These are phyloP conservation scores for Diarsia brunnea DNA, from an alignment of 2,888 invertebrate genomes.

Conservation along the genomic window DNA sequence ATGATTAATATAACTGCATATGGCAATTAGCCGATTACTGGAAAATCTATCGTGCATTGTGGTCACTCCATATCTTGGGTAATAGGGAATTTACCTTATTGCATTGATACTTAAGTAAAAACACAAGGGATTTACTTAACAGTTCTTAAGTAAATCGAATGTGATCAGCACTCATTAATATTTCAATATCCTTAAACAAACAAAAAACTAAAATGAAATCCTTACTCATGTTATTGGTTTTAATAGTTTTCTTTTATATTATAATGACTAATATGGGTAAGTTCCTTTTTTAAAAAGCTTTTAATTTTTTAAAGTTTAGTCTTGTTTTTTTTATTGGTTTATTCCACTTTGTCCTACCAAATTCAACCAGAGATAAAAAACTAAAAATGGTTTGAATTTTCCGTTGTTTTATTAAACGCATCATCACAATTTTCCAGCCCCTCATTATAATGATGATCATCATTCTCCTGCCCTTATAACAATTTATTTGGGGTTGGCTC, in stretches of 20 bases:
- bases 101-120: background rate
- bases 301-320: background rate
- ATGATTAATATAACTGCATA: background rate
- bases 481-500: no score
- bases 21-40: background rate
- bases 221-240: conserved; percentile 16
- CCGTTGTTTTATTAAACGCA: no score
- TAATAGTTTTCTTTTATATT: conserved; percentile 28
- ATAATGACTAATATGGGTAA: conserved; percentile 37
- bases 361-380: background rate
- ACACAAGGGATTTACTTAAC: background rate
- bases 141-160: background rate
- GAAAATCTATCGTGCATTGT: background rate
- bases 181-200: background rate
- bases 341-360: background rate
- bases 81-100: background rate
- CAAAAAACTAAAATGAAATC: conserved; percentile 24
- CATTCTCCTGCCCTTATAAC: no score
- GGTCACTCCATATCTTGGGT: no score
- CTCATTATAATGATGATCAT: no score
- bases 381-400: no score
- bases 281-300: no score
- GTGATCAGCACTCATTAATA: background rate
- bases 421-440: no score
- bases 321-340: background rate